Evolutionary conservation across 2,888 invertebrate species (phyloP).

Genomic region (Baccha elongata): DNA sequence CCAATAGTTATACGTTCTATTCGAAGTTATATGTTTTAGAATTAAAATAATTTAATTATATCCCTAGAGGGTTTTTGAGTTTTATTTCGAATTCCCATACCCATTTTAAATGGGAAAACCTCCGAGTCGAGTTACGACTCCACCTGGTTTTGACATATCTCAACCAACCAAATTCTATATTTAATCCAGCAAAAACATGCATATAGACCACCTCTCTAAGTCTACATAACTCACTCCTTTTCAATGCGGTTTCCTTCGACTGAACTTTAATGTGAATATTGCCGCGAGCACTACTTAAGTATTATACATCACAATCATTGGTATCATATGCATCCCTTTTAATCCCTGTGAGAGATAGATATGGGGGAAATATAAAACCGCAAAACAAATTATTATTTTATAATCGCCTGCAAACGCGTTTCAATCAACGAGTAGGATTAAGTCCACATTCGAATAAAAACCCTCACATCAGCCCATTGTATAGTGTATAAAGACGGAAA

Average conservation of each 20-base stretch:
- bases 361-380: slow-evolving; percentile 47
- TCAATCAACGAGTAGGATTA: slow-evolving; percentile 59
- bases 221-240: not conserved
- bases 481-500: not conserved
- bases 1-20: no score
- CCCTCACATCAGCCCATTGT: not conserved
- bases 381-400: slow-evolving; percentile 69
- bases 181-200: not conserved
- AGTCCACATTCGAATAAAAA: slow-evolving; percentile 16
- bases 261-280: slow-evolving; percentile 14
- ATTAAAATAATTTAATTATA: no score
- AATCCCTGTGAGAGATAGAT: slow-evolving; percentile 46
- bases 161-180: not conserved
- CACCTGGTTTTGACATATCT: not conserved
- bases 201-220: not conserved
- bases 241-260: not conserved
- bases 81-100: no score
- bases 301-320: slow-evolving; percentile 1
- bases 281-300: slow-evolving; percentile 37
- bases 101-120: no score
- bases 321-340: slow-evolving; percentile 30
- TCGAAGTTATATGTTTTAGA: no score
- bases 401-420: slow-evolving; percentile 65
- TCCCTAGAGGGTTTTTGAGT: no score
- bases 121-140: no score